These are phyloP conservation scores for Anarsia innoxiella DNA, from an alignment of 2,888 invertebrate genomes.

Conservation along the genomic window DNA sequence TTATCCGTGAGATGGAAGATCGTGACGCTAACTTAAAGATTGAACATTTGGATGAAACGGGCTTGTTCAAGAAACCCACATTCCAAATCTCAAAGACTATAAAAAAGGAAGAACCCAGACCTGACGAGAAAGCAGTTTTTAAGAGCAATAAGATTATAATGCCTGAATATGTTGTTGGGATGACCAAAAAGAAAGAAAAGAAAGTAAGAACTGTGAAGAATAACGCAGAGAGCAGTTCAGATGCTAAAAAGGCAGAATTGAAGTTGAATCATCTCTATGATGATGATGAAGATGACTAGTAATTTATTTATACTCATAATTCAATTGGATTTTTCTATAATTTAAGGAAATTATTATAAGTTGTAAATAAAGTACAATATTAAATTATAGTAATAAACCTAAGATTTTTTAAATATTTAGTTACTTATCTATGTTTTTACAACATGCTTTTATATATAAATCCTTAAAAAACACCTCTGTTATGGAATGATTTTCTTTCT, in stretches of 20 bases:
- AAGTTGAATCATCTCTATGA: slow-evolving; percentile 67
- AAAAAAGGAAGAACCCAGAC: slow-evolving; percentile 28
- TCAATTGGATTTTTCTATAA: neutral
- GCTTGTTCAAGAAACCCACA: slow-evolving; percentile 57
- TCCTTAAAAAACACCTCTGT: too few relatives aligned
- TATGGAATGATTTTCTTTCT: too few relatives aligned
- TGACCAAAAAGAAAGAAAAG: slow-evolving; percentile 69
- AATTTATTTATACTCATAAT: neutral
- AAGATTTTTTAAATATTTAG: neutral
- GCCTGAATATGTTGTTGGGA: slow-evolving; percentile 89
- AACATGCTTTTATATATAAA: too few relatives aligned
- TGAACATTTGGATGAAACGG: slow-evolving; percentile 40
- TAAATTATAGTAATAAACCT: neutral
- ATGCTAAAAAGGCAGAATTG: slow-evolving; percentile 41
- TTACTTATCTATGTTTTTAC: too few relatives aligned
- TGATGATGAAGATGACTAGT: slow-evolving; percentile 37
- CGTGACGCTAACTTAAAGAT: slow-evolving; percentile 36
- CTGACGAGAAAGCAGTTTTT: slow-evolving; percentile 60
- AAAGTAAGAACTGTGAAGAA: slow-evolving; percentile 34
- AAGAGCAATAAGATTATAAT: slow-evolving; percentile 82
- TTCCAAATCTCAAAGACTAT: slow-evolving; percentile 49
- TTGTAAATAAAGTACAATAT: too few relatives aligned
- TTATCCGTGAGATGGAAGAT: slow-evolving; percentile 80
- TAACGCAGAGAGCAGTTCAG: slow-evolving; percentile 17
- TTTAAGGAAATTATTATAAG: neutral